These are phyloP conservation scores for Calyptommatus sinebrachiatus DNA, from an alignment of 2,113 vertebrate genomes.

Conservation along the genomic window DNA sequence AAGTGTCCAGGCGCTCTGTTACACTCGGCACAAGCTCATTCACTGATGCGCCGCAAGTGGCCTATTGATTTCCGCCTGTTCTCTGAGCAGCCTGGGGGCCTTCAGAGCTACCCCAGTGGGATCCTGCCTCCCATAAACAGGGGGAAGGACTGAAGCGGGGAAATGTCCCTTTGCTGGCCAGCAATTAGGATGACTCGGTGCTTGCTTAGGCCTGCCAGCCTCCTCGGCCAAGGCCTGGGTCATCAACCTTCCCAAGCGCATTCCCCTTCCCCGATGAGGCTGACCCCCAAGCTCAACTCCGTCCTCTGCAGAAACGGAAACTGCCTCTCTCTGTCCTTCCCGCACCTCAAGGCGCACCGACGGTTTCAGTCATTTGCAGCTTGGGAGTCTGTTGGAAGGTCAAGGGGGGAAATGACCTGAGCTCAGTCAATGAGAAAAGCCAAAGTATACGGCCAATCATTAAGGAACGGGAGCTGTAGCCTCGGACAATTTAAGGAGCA, in stretches of 20 bases:
- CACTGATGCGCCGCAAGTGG: conserved; percentile 81
- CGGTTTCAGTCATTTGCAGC: conserved; percentile 20
- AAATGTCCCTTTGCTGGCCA: conserved; percentile 57
- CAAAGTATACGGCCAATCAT: neutral
- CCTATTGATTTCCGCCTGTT: conserved; percentile 79
- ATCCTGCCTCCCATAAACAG: conserved; percentile 35
- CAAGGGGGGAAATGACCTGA: neutral
- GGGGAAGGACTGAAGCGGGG: conserved; percentile 24
- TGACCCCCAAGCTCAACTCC: conserved; percentile 9
- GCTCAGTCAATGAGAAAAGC: neutral
- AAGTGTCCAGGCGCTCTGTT: conserved; percentile 76
- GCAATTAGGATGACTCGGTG: conserved; percentile 51
- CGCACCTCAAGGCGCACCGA: neutral
- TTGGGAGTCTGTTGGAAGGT: neutral
- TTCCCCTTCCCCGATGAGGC: conserved; percentile 25
- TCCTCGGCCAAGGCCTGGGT: neutral
- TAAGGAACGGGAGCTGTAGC: neutral
- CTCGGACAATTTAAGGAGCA: neutral
- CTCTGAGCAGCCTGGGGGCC: conserved; percentile 73
- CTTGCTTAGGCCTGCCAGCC: conserved; percentile 44
- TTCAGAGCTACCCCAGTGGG: conserved; percentile 72
- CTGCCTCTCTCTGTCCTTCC: neutral
- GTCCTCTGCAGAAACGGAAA: conserved; percentile 34
- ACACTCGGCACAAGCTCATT: conserved; percentile 77
- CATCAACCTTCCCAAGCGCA: conserved; percentile 23